phyloP scores from a whole-genome alignment of 2,797 vertebrate species.

The Artibeus lituratus region DNA sequence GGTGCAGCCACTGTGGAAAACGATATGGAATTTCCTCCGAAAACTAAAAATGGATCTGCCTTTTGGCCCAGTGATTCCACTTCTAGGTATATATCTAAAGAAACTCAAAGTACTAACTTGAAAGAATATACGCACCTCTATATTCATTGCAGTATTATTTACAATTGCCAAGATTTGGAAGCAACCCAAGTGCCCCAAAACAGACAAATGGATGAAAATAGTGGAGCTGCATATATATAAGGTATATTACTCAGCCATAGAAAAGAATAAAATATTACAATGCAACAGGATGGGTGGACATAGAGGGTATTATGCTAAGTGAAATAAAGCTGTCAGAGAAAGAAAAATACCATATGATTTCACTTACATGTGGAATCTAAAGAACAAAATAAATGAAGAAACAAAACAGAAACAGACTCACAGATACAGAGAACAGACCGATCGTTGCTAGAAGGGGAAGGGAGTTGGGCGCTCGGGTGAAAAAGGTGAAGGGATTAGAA shows the following conservation, averaged over 20 bases:
- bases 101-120: not conserved
- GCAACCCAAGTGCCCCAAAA: not conserved
- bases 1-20: not conserved
- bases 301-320: not conserved
- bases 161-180: not conserved
- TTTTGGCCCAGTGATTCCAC: not conserved
- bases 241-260: not conserved
- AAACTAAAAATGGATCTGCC: not conserved
- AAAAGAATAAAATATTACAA: not conserved
- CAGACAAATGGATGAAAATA: not conserved
- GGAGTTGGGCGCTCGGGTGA: not conserved
- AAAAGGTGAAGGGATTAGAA: not conserved
- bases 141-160: not conserved
- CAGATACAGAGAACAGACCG: not conserved
- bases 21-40: not conserved
- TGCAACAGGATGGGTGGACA: not conserved
- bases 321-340: not conserved
- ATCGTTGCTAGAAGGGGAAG: not conserved
- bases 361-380: not conserved
- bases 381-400: not conserved
- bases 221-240: not conserved
- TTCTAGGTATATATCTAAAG: not conserved
- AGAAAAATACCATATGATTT: not conserved
- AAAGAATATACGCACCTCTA: not conserved
- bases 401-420: not conserved